Evolutionary conservation across 2,797 vertebrate species (phyloP).

Genomic region (Trachurus trachurus): DNA sequence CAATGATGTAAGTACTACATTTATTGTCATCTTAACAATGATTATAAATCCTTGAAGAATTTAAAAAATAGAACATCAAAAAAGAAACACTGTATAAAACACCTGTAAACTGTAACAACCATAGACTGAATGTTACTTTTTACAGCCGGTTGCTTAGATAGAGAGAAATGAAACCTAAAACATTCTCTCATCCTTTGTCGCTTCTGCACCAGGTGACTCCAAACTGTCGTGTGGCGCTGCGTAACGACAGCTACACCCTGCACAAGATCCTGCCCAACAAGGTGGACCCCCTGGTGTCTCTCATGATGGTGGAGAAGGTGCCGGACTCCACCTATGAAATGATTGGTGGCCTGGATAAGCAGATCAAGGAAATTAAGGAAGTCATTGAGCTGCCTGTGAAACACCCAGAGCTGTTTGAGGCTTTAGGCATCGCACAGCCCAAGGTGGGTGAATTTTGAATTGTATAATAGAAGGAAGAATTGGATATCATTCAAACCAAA

Average conservation of each 20-base stretch:
- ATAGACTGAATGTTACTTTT: not conserved
- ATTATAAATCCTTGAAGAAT: not conserved
- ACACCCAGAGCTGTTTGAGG: conserved; percentile 98
- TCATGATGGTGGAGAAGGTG: conserved; percentile 99
- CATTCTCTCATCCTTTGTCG: not conserved
- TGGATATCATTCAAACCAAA: too few relatives aligned
- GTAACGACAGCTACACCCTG: conserved; percentile 98
- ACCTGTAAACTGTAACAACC: not conserved
- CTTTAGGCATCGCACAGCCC: conserved; percentile 96
- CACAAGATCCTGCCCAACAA: conserved; percentile 99
- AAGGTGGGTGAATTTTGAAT: conserved; percentile 85
- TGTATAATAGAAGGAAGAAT: too few relatives aligned
- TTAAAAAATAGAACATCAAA: not conserved
- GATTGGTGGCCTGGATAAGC: conserved; percentile 98
- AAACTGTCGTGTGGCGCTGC: conserved; percentile 96
- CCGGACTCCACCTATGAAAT: conserved; percentile 99
- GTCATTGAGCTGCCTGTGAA: conserved; percentile 98
- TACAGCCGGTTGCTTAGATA: not conserved
- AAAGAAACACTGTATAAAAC: not conserved
- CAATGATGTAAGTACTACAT: conserved; percentile 91
- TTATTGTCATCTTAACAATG: not conserved
- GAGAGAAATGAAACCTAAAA: not conserved
- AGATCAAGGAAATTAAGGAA: conserved; percentile 99
- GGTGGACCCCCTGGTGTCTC: conserved; percentile 96
- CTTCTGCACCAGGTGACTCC: conserved; percentile 91